Percentiles rank a stretch among this genome's conserved stretches.
These are phyloP conservation scores for Thunnus maccoyii DNA, from an alignment of 2,113 vertebrate species.

Conservation along the genomic window DNA sequence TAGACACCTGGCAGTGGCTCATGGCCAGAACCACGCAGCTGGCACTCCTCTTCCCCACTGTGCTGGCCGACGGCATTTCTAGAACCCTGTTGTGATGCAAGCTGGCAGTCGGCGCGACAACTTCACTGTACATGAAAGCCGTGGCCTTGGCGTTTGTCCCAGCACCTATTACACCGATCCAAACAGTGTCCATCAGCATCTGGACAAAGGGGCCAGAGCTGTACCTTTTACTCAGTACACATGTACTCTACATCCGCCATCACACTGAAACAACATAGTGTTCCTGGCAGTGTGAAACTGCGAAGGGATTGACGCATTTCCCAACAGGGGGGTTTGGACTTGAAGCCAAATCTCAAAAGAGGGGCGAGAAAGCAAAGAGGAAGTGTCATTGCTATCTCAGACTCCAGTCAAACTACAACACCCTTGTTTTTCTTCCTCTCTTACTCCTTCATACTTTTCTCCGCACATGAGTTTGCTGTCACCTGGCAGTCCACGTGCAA, in stretches of 20 bases:
- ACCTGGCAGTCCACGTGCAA: neutral
- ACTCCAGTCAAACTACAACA: constrained; percentile 52
- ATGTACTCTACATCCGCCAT: constrained; percentile 32
- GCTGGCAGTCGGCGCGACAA: constrained; percentile 71
- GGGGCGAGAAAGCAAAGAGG: constrained; percentile 58
- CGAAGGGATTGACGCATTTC: constrained; percentile 50
- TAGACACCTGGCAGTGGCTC: constrained; percentile 72
- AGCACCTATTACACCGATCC: constrained; percentile 54
- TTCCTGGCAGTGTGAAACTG: constrained; percentile 45
- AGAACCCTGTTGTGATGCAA: constrained; percentile 66
- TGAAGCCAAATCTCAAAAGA: constrained; percentile 67
- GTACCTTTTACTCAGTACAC: constrained; percentile 32
- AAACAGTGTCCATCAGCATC: constrained; percentile 66
- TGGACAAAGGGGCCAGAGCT: constrained; percentile 39
- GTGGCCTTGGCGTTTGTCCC: constrained; percentile 70
- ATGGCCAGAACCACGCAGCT: constrained; percentile 72
- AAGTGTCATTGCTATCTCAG: constrained; percentile 66
- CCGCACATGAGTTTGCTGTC: constrained; percentile 4
- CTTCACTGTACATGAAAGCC: constrained; percentile 75
- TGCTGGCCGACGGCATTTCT: constrained; percentile 45
- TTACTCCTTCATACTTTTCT: neutral
- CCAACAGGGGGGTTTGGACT: constrained; percentile 56
- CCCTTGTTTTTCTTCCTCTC: neutral
- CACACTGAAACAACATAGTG: constrained; percentile 8
- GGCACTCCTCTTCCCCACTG: constrained; percentile 46